Percentiles rank a stretch among this genome's conserved stretches.
Evolutionary conservation across 2,797 vertebrate genomes (phyloP).

Genomic region (Cynopterus sphinx): DNA sequence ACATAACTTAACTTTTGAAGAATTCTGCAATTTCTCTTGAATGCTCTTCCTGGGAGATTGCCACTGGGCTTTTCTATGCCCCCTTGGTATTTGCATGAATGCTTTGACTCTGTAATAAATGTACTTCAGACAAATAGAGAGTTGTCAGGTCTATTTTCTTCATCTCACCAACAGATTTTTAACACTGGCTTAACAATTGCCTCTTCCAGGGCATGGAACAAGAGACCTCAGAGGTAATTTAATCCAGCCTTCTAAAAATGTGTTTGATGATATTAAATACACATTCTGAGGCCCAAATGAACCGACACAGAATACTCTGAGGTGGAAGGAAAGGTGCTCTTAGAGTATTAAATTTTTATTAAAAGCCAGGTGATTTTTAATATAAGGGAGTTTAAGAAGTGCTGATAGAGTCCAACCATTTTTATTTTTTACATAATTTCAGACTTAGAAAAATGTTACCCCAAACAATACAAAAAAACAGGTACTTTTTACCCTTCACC

Average conservation of each 20-base stretch:
- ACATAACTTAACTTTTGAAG: neutral
- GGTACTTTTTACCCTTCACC: neutral
- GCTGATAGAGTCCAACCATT: neutral
- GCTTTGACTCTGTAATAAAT: neutral
- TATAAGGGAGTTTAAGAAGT: neutral
- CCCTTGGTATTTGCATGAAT: neutral
- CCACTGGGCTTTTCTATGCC: neutral
- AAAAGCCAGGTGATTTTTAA: neutral
- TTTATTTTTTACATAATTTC: neutral
- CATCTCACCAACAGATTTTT: neutral
- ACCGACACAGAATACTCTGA: neutral
- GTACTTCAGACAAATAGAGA: neutral
- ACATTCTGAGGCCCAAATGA: neutral
- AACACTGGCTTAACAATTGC: neutral
- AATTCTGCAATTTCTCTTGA: neutral
- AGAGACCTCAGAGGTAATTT: neutral
- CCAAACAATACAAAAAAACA: neutral
- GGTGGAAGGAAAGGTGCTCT: too few species aligned
- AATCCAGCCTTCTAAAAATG: neutral
- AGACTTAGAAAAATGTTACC: slow-evolving; percentile 1
- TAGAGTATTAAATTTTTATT: neutral
- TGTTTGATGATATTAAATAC: neutral
- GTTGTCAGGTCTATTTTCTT: neutral
- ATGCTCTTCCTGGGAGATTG: neutral
- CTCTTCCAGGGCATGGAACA: neutral